Evolutionary conservation across 2,888 invertebrate species (phyloP), one percentile per base, ranked within the genome.

Genomic region (Drosophila siamana): DNA sequence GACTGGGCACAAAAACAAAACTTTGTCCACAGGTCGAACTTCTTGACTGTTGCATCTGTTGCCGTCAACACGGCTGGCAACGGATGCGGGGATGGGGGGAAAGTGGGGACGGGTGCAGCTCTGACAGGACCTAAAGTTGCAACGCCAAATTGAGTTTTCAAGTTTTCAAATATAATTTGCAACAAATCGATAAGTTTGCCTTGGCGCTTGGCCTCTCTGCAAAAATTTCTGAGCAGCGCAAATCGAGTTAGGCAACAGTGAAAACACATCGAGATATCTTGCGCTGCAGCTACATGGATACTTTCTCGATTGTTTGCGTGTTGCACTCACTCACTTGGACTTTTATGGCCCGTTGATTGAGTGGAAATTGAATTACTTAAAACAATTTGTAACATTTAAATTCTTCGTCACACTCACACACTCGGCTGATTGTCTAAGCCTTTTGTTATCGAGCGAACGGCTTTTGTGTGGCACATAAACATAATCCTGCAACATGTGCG

Each of bases 181-280:
- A 55, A 63, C 80, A 78, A 89, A 86, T 89, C 86, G 85, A 86
- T 89, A 86, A 86, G 80, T 89, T 89, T 86, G 51, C 56, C 69
- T 69, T 69, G 44, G 40, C 55, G 48, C 46, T 24, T 60, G 24
- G 41, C 50, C 63, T 60, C 36, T 59, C 41, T 43, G 62, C 44
- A 43, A 73, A 74, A 73, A 74, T 82, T 82, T 69, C 62, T 57
- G 43, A 55, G 41, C 70, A 56, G 59, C 54, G 59, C 54, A 77
- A 87, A 89, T 89, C 66, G 67, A 89, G 77, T 85, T 85, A 88
- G 41, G 41, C 15, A 38, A 38, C 36, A 15, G 28, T 43, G 43
- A 47, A 62, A 33, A 71, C 71, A 59, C 11, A 30, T 41, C n/a
- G n/a, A n/a, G n/a, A 56, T 24, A 44, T 15, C 44, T 22, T 19